Conservation (phyloP, 2,888 invertebrate genomes). For the Lissonota sp. region DNA sequence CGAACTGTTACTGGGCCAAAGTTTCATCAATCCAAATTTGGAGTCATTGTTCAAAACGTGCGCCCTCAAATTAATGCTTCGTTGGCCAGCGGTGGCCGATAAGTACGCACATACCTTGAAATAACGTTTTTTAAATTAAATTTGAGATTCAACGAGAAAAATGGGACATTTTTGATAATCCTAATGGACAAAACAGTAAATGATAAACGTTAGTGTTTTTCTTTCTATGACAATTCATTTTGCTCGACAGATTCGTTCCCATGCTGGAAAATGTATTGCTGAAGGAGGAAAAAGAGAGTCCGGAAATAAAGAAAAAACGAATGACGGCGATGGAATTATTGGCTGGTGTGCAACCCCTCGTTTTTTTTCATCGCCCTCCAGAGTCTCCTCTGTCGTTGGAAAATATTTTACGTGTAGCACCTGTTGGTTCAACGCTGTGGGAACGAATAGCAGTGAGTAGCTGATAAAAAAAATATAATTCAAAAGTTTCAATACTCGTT, state of each 20-base stretch:
- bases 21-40: slow-evolving; percentile 80
- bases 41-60: slow-evolving; percentile 81
- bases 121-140: not conserved
- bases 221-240: slow-evolving; percentile 6
- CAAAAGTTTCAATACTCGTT: slow-evolving; percentile 1
- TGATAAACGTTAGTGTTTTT: not conserved
- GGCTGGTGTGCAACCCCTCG: slow-evolving; percentile 79
- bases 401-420: slow-evolving; percentile 75
- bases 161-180: too few species aligned
- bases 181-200: too few species aligned
- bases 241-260: slow-evolving; percentile 75
- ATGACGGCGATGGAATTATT: slow-evolving; percentile 79
- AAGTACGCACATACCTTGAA: slow-evolving; percentile 68
- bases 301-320: slow-evolving; percentile 74
- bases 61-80: slow-evolving; percentile 80
- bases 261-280: slow-evolving; percentile 76
- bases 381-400: slow-evolving; percentile 74
- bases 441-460: slow-evolving; percentile 78
- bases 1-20: slow-evolving; percentile 79
- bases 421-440: slow-evolving; percentile 80
- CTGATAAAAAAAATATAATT: not conserved
- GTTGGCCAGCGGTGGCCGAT: slow-evolving; percentile 82
- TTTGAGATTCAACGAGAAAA: too few species aligned
- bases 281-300: slow-evolving; percentile 75
- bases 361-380: slow-evolving; percentile 75